These are phyloP conservation scores for Parus major DNA, from an alignment of 2,113 vertebrate species.

Conservation along the genomic window DNA sequence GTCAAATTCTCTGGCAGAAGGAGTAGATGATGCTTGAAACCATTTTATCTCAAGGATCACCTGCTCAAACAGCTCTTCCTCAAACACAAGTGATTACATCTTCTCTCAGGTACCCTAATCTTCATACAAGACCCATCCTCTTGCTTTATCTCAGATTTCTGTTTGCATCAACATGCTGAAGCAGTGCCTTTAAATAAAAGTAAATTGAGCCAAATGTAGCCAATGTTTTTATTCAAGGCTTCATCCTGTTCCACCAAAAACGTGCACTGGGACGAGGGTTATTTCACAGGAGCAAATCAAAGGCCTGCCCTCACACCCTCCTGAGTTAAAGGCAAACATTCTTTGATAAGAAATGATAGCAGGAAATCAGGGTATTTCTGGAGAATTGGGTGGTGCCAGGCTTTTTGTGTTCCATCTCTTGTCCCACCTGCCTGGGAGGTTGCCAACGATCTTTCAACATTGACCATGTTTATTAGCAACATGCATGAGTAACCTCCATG, in stretches of 20 bases:
- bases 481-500: background rate
- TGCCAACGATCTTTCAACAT: background rate
- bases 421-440: background rate
- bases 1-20: background rate
- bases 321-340: background rate
- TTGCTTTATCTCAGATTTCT: background rate
- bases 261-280: rapidly evolving
- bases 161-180: background rate
- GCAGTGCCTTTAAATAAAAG: background rate
- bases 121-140: background rate
- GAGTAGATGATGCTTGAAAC: background rate
- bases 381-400: background rate
- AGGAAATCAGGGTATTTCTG: background rate
- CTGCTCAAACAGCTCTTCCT: background rate
- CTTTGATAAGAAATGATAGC: background rate
- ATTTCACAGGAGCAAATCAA: background rate
- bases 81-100: background rate
- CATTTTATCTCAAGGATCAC: background rate
- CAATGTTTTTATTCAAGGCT: background rate
- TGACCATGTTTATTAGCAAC: background rate
- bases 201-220: background rate
- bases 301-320: background rate
- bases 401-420: background rate
- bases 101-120: background rate
- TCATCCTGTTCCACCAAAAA: background rate